Percentiles rank a stretch among this genome's conserved stretches.
Evolutionary conservation across 2,888 invertebrate genomes (phyloP).

Genomic region (Nymphalis polychloros): DNA sequence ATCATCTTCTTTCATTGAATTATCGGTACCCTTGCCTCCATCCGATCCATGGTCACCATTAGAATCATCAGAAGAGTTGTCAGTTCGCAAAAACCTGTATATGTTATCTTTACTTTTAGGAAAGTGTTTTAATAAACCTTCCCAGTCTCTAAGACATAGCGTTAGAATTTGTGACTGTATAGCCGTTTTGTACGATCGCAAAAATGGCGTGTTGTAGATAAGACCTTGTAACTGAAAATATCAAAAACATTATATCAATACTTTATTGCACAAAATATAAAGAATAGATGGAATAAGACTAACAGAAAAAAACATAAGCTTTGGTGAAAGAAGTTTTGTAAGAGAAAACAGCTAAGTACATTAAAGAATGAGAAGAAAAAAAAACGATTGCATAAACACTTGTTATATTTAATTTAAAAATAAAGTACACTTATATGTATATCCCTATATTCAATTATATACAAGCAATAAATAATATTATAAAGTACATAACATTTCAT

Average conservation of each 20-base stretch:
- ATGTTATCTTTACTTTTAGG: conserved; percentile 55
- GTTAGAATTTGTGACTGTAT: conserved; percentile 62
- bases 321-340: too few relatives aligned
- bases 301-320: too few relatives aligned
- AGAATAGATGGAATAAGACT: too few relatives aligned
- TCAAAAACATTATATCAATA: neutral
- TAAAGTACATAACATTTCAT: too few relatives aligned
- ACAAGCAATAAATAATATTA: too few relatives aligned
- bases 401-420: too few relatives aligned
- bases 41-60: conserved; percentile 12
- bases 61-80: conserved; percentile 10
- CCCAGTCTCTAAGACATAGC: conserved; percentile 59
- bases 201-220: conserved; percentile 52
- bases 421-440: too few relatives aligned
- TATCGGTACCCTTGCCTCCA: neutral
- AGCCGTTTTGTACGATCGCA: conserved; percentile 56
- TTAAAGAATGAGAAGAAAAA: too few relatives aligned
- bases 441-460: too few relatives aligned
- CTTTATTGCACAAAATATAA: too few relatives aligned
- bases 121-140: conserved; percentile 60
- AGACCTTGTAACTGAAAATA: conserved; percentile 62
- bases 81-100: conserved; percentile 43
- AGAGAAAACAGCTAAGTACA: too few relatives aligned
- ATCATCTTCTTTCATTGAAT: neutral
- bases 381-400: too few relatives aligned